Evolutionary conservation across 2,888 invertebrate genomes (phyloP).

Genomic region (Corythucha ciliata): DNA sequence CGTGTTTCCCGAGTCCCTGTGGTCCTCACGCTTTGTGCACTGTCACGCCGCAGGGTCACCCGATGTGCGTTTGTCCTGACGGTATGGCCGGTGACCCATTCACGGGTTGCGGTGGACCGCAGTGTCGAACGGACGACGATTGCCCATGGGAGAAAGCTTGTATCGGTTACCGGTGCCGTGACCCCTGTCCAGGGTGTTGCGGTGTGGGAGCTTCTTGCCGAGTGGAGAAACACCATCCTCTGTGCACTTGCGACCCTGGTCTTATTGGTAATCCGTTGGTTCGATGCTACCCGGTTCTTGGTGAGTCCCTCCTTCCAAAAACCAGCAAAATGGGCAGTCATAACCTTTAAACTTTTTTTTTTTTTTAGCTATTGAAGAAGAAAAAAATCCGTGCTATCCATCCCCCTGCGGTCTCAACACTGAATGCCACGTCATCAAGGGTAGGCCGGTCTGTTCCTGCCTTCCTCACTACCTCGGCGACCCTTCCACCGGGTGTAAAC

Average conservation of each 20-base stretch:
- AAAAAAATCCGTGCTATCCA: slow-evolving; percentile 62
- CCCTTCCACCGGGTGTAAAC: slow-evolving; percentile 64
- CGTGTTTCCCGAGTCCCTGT: slow-evolving; percentile 72
- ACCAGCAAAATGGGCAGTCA: neutral
- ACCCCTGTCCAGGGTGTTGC: slow-evolving; percentile 75
- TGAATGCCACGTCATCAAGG: slow-evolving; percentile 59
- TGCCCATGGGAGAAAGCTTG: slow-evolving; percentile 64
- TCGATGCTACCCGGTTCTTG: slow-evolving; percentile 52
- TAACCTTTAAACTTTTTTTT: neutral
- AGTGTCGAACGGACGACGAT: slow-evolving; percentile 71
- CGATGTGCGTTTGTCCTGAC: slow-evolving; percentile 58
- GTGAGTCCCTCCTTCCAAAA: neutral
- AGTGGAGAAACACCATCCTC: slow-evolving; percentile 68
- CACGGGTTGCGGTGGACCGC: slow-evolving; percentile 63
- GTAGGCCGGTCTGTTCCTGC: slow-evolving; percentile 68
- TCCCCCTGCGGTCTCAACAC: slow-evolving; percentile 72
- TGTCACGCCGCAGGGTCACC: slow-evolving; percentile 51
- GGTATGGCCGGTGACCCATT: slow-evolving; percentile 71
- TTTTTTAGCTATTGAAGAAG: slow-evolving; percentile 31
- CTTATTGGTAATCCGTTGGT: slow-evolving; percentile 68
- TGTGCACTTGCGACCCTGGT: slow-evolving; percentile 64
- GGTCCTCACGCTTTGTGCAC: slow-evolving; percentile 67
- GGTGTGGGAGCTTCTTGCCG: slow-evolving; percentile 64
- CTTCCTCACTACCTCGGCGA: slow-evolving; percentile 66
- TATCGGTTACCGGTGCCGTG: slow-evolving; percentile 67